Evolutionary conservation across 2,888 invertebrate genomes (phyloP).

Genomic region (Urechis unicinctus): DNA sequence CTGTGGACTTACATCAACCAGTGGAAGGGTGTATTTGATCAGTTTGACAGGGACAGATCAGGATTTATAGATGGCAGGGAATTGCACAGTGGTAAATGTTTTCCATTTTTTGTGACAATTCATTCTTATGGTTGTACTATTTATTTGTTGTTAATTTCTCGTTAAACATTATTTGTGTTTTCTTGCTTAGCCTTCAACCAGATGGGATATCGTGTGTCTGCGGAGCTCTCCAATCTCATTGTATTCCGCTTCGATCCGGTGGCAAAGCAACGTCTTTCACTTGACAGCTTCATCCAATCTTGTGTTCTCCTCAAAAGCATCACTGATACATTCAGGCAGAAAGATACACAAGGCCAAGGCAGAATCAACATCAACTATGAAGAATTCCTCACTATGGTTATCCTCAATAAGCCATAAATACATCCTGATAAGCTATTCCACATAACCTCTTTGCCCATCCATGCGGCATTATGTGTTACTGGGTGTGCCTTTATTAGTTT

Average conservation of each 20-base stretch:
- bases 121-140: neutral
- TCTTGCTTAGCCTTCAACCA: constrained; percentile 65
- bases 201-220: constrained; percentile 82
- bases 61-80: constrained; percentile 49
- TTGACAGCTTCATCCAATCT: constrained; percentile 81
- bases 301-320: constrained; percentile 75
- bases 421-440: too few species aligned
- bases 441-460: too few species aligned
- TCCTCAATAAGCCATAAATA: constrained; percentile 44
- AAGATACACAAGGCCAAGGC: constrained; percentile 75
- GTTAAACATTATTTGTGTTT: neutral
- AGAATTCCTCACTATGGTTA: constrained; percentile 79
- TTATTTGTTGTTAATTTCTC: neutral
- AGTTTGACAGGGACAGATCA: constrained; percentile 46
- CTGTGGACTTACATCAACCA: constrained; percentile 51
- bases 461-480: too few species aligned
- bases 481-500: too few species aligned
- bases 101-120: neutral
- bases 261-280: constrained; percentile 61
- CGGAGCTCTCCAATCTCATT: constrained; percentile 69
- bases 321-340: constrained; percentile 71
- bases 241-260: constrained; percentile 65
- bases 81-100: constrained; percentile 41
- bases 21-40: constrained; percentile 50
- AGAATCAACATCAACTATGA: constrained; percentile 80